Percentiles rank a stretch among this genome's conserved stretches.
These are phyloP conservation scores for Clistopyga incitator DNA, from an alignment of 2,888 invertebrate species.

Conservation along the genomic window DNA sequence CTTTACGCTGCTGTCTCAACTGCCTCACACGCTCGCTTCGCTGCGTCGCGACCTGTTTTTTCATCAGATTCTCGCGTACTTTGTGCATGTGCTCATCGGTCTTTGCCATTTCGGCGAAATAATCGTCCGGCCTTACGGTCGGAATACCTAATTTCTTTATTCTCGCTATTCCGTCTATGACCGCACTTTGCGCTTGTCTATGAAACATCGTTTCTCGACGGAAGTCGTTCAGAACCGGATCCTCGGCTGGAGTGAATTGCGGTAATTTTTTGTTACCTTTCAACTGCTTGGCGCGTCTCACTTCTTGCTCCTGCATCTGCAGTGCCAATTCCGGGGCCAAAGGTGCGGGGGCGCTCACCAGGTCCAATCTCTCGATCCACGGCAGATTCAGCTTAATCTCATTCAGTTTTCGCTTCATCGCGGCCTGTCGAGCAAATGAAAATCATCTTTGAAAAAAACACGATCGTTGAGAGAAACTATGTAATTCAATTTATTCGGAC, in stretches of 20 bases:
- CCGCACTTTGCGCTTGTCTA: slow-evolving; percentile 94
- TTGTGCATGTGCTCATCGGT: slow-evolving; percentile 99
- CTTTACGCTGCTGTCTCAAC: slow-evolving; percentile 95
- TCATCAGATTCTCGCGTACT: slow-evolving; percentile 92
- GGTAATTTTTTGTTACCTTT: slow-evolving; percentile 90
- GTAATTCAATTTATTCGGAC: no score
- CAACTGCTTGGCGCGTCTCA: slow-evolving; percentile 87
- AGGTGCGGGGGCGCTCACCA: slow-evolving; percentile 91
- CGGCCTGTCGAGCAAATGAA: not conserved
- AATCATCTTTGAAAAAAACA: no score
- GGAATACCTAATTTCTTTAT: slow-evolving; percentile 91
- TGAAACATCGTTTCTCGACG: slow-evolving; percentile 95
- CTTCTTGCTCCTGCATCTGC: slow-evolving; percentile 91
- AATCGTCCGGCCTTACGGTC: slow-evolving; percentile 96
- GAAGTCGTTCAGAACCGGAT: slow-evolving; percentile 95
- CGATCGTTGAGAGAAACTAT: no score
- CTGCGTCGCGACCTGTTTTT: slow-evolving; percentile 94
- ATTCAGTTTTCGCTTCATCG: slow-evolving; percentile 88
- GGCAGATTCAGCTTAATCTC: slow-evolving; percentile 90
- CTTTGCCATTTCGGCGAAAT: slow-evolving; percentile 99
- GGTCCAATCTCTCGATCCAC: slow-evolving; percentile 95
- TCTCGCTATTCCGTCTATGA: slow-evolving; percentile 91
- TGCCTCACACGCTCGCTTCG: slow-evolving; percentile 96
- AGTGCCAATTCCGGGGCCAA: slow-evolving; percentile 93
- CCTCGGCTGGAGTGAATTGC: slow-evolving; percentile 88